These are phyloP conservation scores for Drosophila melanogaster DNA, from an alignment of 1,140 invertebrate genomes.

Conservation along the genomic window Release_6_plus_ISO1_MT NT_037436.4:4504001-4504500, in stretches of 20 bases:
- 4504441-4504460: constrained; percentile 89
- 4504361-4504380: constrained; percentile 25
- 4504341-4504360: constrained; percentile 29
- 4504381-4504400: constrained; percentile 80
- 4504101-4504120: constrained; percentile 86
- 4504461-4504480: constrained; percentile 43
- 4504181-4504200: constrained; percentile 71
- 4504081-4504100: constrained; percentile 75
- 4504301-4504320: constrained; percentile 59
- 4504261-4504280: constrained; percentile 50
- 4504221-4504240: constrained; percentile 24
- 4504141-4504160: constrained; percentile 89
- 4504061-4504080: constrained; percentile 74
- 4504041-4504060: constrained; percentile 75
- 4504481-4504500: constrained; percentile 60
- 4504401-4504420: constrained; percentile 91
- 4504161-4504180: constrained; percentile 91
- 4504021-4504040: too few species aligned
- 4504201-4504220: neutral
- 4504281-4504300: constrained; percentile 62
- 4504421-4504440: constrained; percentile 90
- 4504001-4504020: too few species aligned
- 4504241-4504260: constrained; percentile 51
- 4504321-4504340: constrained; percentile 47
- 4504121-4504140: constrained; percentile 89